Conservation (phyloP, 1,140 invertebrate genomes). For the Pseudomyrmex flavicornis region DNA sequence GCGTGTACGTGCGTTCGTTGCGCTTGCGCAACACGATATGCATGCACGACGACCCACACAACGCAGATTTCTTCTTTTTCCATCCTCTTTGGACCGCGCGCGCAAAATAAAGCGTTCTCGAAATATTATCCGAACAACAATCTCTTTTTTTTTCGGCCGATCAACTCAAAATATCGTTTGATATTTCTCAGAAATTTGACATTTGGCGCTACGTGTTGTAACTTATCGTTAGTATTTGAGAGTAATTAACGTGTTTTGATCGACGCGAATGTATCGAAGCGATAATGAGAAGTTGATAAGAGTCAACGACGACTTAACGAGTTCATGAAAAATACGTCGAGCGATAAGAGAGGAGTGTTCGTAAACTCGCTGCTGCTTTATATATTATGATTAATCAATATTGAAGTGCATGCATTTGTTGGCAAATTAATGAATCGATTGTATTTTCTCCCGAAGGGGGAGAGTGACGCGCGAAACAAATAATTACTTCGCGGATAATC, state of each 20-base stretch:
- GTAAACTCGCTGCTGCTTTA: not conserved
- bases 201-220: not conserved
- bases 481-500: constrained; percentile 36
- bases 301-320: not conserved
- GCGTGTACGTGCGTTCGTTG: constrained; percentile 9
- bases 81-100: constrained; percentile 34
- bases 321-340: not conserved
- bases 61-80: constrained; percentile 30
- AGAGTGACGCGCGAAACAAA: constrained; percentile 13
- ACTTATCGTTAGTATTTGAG: constrained; percentile 14
- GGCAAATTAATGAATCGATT: constrained; percentile 4
- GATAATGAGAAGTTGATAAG: constrained; percentile 1
- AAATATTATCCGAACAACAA: not conserved
- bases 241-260: constrained; percentile 1
- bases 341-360: constrained; percentile 1
- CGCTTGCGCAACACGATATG: constrained; percentile 49
- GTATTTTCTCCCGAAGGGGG: no score
- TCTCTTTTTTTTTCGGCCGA: not conserved
- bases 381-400: constrained; percentile 4
- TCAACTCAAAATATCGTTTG: not conserved
- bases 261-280: not conserved
- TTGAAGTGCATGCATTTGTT: not conserved
- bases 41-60: not conserved
- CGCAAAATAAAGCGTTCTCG: constrained; percentile 6
- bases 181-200: not conserved